A percentile compares a stretch with the other conserved stretches of the same genome.
These are phyloP conservation scores for Empis stercorea DNA, from an alignment of 2,888 invertebrate species.

Conservation along the genomic window DNA sequence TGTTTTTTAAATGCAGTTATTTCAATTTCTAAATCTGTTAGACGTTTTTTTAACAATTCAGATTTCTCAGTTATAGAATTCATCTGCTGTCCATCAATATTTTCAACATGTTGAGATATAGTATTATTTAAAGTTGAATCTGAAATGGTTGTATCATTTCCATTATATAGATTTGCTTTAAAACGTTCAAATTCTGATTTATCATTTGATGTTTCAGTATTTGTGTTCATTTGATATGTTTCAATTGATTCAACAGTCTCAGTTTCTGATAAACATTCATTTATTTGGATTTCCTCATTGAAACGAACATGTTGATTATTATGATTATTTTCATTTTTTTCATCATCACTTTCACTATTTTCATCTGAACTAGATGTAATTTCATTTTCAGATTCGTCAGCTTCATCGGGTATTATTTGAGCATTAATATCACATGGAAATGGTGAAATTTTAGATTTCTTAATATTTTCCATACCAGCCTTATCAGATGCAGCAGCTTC, in stretches of 20 bases:
- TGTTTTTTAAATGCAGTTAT: constrained; percentile 43
- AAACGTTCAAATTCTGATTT: constrained; percentile 18
- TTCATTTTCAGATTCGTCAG: constrained; percentile 11
- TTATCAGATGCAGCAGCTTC: constrained; percentile 24
- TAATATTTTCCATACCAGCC: background rate
- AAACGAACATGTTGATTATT: constrained; percentile 10
- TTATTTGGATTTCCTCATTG: constrained; percentile 9
- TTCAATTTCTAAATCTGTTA: constrained; percentile 53
- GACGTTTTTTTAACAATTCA: constrained; percentile 44
- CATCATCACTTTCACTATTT: background rate
- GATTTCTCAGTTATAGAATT: constrained; percentile 28
- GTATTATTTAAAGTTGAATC: constrained; percentile 7
- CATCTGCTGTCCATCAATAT: constrained; percentile 6
- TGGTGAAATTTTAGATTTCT: constrained; percentile 8
- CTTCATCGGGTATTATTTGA: constrained; percentile 7
- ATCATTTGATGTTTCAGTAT: constrained; percentile 13
- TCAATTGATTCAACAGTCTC: background rate
- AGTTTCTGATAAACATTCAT: constrained; percentile 3
- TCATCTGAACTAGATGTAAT: background rate
- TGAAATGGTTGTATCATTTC: constrained; percentile 20
- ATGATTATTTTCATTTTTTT: background rate
- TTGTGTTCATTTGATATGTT: background rate
- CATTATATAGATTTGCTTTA: constrained; percentile 32
- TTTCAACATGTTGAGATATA: background rate
- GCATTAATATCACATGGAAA: constrained; percentile 12